These are phyloP conservation scores for Eptesicus fuscus DNA, from an alignment of 2,113 vertebrate genomes.

Conservation along the genomic window DNA sequence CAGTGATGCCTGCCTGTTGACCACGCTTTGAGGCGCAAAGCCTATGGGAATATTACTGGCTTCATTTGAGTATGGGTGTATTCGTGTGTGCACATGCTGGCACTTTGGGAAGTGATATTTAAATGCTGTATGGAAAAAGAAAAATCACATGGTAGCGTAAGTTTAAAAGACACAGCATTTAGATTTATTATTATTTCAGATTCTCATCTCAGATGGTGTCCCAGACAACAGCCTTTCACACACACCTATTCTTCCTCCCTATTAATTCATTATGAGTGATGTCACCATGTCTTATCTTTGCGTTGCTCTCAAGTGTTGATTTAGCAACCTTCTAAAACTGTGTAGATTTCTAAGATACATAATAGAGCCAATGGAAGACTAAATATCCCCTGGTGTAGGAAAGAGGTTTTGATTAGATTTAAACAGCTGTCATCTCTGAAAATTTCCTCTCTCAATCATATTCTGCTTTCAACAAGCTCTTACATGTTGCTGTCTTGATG, in stretches of 20 bases:
- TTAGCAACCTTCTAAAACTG: conserved; percentile 56
- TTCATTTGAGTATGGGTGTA: background rate
- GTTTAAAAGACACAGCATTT: conserved; percentile 12
- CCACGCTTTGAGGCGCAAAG: background rate
- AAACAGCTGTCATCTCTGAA: conserved; percentile 77
- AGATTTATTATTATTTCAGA: conserved; percentile 13
- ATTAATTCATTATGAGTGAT: conserved; percentile 36
- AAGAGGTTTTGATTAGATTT: conserved; percentile 74
- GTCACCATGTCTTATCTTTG: conserved; percentile 51
- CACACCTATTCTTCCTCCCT: conserved; percentile 12
- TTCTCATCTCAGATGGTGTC: background rate
- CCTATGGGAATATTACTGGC: background rate
- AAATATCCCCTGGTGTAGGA: conserved; percentile 68
- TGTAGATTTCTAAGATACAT: conserved; percentile 60
- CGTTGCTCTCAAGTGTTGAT: conserved; percentile 50
- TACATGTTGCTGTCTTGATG: conserved; percentile 24
- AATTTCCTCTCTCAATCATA: conserved; percentile 74
- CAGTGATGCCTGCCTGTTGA: background rate
- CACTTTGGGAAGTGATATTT: background rate
- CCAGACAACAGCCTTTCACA: conserved; percentile 41
- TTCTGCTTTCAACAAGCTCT: conserved; percentile 68
- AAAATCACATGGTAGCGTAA: background rate
- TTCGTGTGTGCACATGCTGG: background rate
- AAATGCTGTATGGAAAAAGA: background rate
- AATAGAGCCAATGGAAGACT: conserved; percentile 70